Evolutionary conservation across 2,797 vertebrate genomes (phyloP).

Genomic region (Brachyrhaphis roseni): DNA sequence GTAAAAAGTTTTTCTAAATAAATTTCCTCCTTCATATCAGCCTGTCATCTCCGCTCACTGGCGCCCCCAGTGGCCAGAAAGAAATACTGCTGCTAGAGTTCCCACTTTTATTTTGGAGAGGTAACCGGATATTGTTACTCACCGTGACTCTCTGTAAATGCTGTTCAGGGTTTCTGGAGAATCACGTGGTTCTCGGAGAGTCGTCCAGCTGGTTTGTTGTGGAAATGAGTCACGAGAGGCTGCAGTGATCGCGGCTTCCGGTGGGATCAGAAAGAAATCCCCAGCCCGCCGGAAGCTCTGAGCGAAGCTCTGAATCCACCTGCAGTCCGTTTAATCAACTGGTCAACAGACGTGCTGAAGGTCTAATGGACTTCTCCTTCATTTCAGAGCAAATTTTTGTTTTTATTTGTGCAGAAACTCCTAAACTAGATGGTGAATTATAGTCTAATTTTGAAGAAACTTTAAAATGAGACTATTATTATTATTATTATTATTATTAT

Average conservation of each 20-base stretch:
- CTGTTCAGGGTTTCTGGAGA: background rate
- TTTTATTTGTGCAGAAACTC: background rate
- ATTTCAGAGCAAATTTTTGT: background rate
- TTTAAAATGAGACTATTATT: background rate
- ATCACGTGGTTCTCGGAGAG: slow-evolving; percentile 28
- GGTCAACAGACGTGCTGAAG: background rate
- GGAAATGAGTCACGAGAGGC: background rate
- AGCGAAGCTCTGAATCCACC: background rate
- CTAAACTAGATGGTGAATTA: background rate
- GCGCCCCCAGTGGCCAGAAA: background rate
- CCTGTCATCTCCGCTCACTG: background rate
- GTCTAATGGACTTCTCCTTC: background rate
- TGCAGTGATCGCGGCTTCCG: background rate
- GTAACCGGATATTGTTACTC: fast-evolving
- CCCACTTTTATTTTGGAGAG: slow-evolving; percentile 40
- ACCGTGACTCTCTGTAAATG: background rate
- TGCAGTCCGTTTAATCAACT: too few species aligned
- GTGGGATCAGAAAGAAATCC: background rate
- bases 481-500: too few species aligned
- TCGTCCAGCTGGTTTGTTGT: background rate
- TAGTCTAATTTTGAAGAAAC: background rate
- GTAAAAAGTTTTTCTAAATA: background rate
- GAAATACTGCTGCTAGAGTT: background rate
- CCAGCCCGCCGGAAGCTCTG: background rate
- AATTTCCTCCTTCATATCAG: background rate